Conservation (phyloP, 2,797 vertebrate species). For the Sardinella longiceps region DNA sequence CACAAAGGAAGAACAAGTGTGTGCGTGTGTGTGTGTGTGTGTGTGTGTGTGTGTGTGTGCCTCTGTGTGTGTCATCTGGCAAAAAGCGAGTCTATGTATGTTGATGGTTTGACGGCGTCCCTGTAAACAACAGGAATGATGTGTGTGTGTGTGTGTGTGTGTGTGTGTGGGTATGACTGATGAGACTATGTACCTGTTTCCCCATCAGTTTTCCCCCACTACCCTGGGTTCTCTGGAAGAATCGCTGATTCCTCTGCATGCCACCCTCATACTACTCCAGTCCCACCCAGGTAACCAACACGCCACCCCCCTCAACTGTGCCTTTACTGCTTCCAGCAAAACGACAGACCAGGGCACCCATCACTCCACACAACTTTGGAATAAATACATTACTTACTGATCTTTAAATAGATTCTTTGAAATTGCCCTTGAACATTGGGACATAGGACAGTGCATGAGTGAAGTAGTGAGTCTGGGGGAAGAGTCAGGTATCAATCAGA, state of each 20-base stretch:
- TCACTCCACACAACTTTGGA: background rate
- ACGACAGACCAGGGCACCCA: background rate
- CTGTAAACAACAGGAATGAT: background rate
- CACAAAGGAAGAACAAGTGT: constrained; percentile 30
- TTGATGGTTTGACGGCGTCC: background rate
- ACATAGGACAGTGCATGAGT: background rate
- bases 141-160: background rate
- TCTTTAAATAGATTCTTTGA: background rate
- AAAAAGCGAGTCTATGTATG: background rate
- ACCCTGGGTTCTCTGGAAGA: background rate
- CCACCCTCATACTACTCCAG: background rate
- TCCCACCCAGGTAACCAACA: background rate
- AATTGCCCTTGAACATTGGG: background rate
- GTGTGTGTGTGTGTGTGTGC: constrained; percentile 28
- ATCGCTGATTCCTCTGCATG: background rate
- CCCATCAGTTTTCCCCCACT: background rate
- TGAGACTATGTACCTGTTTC: background rate
- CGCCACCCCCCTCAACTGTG: background rate
- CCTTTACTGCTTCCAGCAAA: background rate
- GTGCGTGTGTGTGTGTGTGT: constrained; percentile 27
- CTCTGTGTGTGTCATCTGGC: constrained; percentile 17
- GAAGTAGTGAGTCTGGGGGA: background rate
- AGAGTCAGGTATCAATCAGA: background rate
- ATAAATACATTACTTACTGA: background rate
- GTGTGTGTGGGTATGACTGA: background rate